phyloP scores from a whole-genome alignment of 2,797 vertebrate species.

The Scolopax rusticola region DNA sequence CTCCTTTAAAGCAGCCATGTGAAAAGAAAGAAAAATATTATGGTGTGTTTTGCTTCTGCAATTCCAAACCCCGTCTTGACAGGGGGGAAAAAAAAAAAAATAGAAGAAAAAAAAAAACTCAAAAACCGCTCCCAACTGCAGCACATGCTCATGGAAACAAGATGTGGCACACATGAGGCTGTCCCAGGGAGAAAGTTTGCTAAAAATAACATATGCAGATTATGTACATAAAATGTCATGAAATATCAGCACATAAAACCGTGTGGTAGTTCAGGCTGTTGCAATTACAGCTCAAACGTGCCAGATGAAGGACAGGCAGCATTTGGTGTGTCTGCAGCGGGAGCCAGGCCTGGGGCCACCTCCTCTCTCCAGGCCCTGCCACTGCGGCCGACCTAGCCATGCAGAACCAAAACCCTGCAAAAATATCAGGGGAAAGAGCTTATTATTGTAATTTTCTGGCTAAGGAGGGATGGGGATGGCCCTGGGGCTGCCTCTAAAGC shows the following conservation, averaged over 20 bases:
- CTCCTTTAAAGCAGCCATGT: not conserved
- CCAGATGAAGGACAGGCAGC: conserved; percentile 41
- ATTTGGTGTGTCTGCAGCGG: not conserved
- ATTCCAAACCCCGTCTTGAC: not conserved
- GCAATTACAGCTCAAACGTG: conserved; percentile 24
- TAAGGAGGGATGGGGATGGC: not conserved
- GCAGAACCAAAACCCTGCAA: not conserved
- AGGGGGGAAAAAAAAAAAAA: not conserved
- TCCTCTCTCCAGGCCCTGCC: not conserved
- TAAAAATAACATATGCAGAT: conserved; percentile 68
- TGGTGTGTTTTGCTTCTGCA: not conserved
- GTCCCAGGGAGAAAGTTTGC: conserved; percentile 67
- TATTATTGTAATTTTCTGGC: not conserved
- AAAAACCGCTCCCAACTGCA: not conserved
- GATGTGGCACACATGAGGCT: conserved; percentile 34
- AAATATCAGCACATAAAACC: conserved; percentile 40
- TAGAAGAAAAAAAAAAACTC: not conserved
- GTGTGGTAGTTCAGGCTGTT: conserved; percentile 42
- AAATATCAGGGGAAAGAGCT: not conserved
- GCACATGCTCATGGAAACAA: conserved; percentile 39
- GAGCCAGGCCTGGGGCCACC: not conserved
- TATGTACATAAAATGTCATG: conserved; percentile 66
- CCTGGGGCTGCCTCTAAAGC: not conserved
- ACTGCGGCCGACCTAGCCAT: not conserved
- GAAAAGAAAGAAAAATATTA: not conserved